Percentiles rank a stretch among this genome's conserved stretches.
These are phyloP conservation scores for Isichthys henryi DNA, from an alignment of 2,113 vertebrate species.

Conservation along the genomic window DNA sequence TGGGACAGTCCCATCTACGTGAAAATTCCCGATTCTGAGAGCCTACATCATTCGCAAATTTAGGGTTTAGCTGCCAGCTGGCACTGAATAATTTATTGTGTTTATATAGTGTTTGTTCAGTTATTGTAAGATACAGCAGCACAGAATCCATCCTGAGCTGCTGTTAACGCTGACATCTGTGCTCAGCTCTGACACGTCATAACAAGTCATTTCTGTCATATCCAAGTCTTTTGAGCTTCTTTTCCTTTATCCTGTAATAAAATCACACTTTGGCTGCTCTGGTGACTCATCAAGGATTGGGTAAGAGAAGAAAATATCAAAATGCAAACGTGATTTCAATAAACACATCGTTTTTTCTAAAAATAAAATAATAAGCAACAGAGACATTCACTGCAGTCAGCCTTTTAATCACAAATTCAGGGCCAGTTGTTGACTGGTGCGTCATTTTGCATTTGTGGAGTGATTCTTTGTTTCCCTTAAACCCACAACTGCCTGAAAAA, in stretches of 20 bases:
- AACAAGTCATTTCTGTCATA: neutral
- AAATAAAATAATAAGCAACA: neutral
- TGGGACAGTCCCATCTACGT: neutral
- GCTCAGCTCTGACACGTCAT: neutral
- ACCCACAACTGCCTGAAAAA: neutral
- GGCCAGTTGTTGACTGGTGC: conserved; percentile 28
- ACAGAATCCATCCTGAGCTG: neutral
- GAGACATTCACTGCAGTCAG: neutral
- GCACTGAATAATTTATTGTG: neutral
- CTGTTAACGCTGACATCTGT: neutral
- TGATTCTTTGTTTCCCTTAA: neutral
- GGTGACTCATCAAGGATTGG: neutral
- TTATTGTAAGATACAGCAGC: neutral
- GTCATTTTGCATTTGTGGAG: neutral
- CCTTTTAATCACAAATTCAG: conserved; percentile 29
- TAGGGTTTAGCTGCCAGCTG: neutral
- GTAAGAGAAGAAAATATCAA: neutral
- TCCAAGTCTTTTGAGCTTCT: neutral
- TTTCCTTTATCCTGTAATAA: neutral
- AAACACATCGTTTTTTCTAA: neutral
- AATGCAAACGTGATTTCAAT: neutral
- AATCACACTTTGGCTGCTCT: neutral
- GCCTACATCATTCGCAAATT: neutral
- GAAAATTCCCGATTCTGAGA: neutral
- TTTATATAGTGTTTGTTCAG: neutral